Conservation (phyloP, 2,113 vertebrate genomes). For the Craseonycteris thonglongyai region DNA sequence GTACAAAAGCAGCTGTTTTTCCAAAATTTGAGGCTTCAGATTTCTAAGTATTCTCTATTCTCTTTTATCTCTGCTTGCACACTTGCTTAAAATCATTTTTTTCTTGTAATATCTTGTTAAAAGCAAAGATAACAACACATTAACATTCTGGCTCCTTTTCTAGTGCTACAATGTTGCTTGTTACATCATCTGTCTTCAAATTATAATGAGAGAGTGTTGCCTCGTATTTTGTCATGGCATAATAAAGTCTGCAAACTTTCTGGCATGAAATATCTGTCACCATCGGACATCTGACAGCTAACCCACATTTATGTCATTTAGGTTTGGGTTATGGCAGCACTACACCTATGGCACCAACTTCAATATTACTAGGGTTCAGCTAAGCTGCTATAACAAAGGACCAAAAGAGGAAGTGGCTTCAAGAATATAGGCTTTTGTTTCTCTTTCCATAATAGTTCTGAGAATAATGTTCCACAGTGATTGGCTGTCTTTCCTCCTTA, state of each 20-base stretch:
- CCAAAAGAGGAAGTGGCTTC: neutral
- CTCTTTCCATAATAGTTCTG: neutral
- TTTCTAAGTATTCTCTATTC: neutral
- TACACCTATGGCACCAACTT: neutral
- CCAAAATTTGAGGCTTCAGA: neutral
- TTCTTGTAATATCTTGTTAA: neutral
- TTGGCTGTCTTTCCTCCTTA: neutral
- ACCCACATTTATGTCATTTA: neutral
- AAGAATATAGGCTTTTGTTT: neutral
- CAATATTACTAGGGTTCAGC: neutral
- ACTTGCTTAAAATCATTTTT: neutral
- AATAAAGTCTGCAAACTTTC: neutral
- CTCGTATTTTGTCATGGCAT: neutral
- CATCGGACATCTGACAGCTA: neutral
- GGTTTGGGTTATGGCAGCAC: neutral
- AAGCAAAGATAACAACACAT: neutral
- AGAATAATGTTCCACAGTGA: no score
- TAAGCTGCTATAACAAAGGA: neutral
- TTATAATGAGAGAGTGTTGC: neutral
- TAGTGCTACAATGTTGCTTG: neutral
- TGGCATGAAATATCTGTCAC: neutral
- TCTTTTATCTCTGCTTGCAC: neutral
- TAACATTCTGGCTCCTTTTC: neutral
- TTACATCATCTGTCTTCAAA: neutral
- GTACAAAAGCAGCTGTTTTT: neutral